Evolutionary conservation across 2,113 vertebrate species (phyloP), one percentile per base, ranked within the genome.

Genomic region (Ictalurus punctatus): DNA sequence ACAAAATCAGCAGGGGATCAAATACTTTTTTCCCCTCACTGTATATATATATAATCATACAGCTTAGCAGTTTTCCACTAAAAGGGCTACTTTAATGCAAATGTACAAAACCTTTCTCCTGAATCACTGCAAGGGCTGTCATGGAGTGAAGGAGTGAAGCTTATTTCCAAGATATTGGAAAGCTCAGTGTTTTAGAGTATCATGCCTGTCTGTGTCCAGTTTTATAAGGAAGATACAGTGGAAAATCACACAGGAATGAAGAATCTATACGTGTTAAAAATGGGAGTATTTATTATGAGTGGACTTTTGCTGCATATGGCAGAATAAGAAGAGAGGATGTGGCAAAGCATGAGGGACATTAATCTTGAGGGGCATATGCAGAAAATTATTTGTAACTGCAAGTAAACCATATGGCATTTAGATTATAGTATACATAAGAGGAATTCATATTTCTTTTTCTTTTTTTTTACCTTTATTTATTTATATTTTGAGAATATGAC

Each of bases 101-200:
- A 94, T 93, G 92, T 93, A 89, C 87, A 93, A 92, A 74, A 91
- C 85, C 90, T 94, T 88, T 92, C 92, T 87, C 87, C 87, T 89
- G 92, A 94, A 93, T 93, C 91, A 90, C 90, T 85, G 84, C 91
- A 90, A 91, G 92, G 93, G 93, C 92, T 94, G 94, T 93, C 93
- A 93, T 90, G 92, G 90, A 89, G 92, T 94, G 92, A 89, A 92
- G 89, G 76, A 88, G 52, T 87, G 71, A 34, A 86, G 56, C 63
- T 83, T 48, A 48, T 48, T 85, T 88, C 83, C 27, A 79, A 89
- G 85, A 90, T 85, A 85, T 54, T 89, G 88, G 69, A 90, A 86
- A 88, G 65, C 84, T 76, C 88, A 52, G 71, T 86, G 85, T 87
- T 86, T 83, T 13, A 92, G 78, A 90, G 79, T 56, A 88, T 92